Conservation (phyloP, 1,140 invertebrate genomes). For the Cylas formicarius region DNA sequence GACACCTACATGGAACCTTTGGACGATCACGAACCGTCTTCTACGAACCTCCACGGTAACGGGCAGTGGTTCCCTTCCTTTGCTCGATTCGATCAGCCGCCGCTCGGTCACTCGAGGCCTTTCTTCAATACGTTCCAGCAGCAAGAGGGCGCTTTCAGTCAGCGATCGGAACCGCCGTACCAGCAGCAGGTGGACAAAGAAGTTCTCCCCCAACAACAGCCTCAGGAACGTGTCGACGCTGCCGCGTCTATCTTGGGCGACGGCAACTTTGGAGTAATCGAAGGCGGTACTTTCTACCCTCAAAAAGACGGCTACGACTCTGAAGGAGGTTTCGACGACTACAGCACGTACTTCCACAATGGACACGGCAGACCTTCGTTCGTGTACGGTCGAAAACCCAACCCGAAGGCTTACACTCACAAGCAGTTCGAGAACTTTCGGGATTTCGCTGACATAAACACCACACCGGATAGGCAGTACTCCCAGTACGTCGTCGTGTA, state of each 20-base stretch:
- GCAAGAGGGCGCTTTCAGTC: slow-evolving; percentile 36
- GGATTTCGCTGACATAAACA: slow-evolving; percentile 82
- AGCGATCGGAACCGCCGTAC: slow-evolving; percentile 30
- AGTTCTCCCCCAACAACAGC: neutral
- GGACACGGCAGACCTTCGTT: slow-evolving; percentile 53
- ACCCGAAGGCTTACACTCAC: slow-evolving; percentile 48
- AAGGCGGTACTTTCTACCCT: slow-evolving; percentile 77
- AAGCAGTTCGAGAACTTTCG: slow-evolving; percentile 81
- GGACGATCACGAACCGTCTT: slow-evolving; percentile 15
- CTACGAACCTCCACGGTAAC: slow-evolving; percentile 2
- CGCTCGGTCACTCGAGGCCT: slow-evolving; percentile 37
- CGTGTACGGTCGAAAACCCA: slow-evolving; percentile 47
- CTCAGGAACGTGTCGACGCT: neutral
- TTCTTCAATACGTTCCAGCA: slow-evolving; percentile 22
- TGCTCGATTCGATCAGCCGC: slow-evolving; percentile 33
- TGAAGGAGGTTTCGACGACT: slow-evolving; percentile 46
- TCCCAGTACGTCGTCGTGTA: slow-evolving; percentile 77
- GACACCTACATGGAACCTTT: slow-evolving; percentile 31
- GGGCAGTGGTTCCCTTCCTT: slow-evolving; percentile 24
- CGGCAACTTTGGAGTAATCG: slow-evolving; percentile 82
- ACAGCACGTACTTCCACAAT: slow-evolving; percentile 56
- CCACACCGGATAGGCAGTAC: slow-evolving; percentile 70
- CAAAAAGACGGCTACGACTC: slow-evolving; percentile 46
- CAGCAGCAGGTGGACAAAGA: slow-evolving; percentile 25
- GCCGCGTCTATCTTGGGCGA: slow-evolving; percentile 10